A percentile compares a stretch with the other conserved stretches of the same genome.
Evolutionary conservation across 35 echinoderm and acorn worm genomes (phyloP).

Genomic region (Holothuria glaberrima): DNA sequence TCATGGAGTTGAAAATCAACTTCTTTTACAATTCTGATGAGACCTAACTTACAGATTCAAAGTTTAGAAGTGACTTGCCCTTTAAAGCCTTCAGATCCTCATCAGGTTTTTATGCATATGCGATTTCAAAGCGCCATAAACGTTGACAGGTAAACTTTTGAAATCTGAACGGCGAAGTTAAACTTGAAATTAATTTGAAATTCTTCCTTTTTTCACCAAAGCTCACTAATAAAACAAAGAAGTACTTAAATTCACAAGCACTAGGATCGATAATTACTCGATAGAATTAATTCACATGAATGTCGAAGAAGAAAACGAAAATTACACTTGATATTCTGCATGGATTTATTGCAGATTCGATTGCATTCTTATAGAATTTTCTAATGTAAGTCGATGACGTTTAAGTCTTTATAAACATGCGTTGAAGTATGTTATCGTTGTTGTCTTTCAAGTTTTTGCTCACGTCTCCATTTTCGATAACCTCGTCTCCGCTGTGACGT

Average conservation of each 20-base stretch:
- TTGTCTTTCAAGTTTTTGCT: too few species aligned
- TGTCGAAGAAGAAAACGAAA: constrained; percentile 17
- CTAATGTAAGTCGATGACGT: constrained; percentile 15
- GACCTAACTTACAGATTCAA: too few species aligned
- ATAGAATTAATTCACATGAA: constrained; percentile 37
- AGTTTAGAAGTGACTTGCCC: too few species aligned
- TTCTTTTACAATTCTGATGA: too few species aligned
- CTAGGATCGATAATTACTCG: constrained; percentile 23
- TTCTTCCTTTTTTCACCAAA: constrained; percentile 28
- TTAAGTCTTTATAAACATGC: background rate
- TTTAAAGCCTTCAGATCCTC: too few species aligned
- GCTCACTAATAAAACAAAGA: background rate
- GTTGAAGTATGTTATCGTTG: too few species aligned
- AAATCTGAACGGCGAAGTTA: constrained; percentile 16
- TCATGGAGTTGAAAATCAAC: too few species aligned
- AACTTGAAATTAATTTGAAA: constrained; percentile 41
- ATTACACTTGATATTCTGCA: constrained; percentile 28
- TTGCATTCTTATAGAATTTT: constrained; percentile 18
- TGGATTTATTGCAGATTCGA: constrained; percentile 31
- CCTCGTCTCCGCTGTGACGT: too few species aligned
- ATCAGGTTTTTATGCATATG: too few species aligned
- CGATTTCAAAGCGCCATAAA: too few species aligned
- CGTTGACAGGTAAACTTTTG: constrained; percentile 7
- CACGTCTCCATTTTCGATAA: too few species aligned
- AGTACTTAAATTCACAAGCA: background rate